phyloP scores from a whole-genome alignment of 2,113 vertebrate genomes.

The Myotis davidii region DNA sequence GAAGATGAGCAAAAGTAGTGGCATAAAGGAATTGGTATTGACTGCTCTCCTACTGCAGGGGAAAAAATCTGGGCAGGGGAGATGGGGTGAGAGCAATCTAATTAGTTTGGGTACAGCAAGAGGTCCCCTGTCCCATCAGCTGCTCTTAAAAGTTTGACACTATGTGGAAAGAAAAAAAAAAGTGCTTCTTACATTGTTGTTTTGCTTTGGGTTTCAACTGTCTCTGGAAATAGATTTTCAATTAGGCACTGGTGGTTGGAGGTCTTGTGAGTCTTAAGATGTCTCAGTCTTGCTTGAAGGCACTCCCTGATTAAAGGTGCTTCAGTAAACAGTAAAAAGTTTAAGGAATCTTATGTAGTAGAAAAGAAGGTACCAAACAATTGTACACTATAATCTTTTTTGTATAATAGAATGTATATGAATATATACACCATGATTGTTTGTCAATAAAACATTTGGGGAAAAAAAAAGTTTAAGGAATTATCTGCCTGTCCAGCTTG shows the following conservation, averaged over 20 bases:
- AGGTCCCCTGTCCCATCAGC: neutral
- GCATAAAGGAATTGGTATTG: neutral
- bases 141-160: conserved; percentile 32
- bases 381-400: neutral
- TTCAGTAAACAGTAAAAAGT: neutral
- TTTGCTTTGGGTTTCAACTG: neutral
- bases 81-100: conserved; percentile 8
- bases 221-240: conserved; percentile 46
- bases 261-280: neutral
- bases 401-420: neutral
- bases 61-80: neutral
- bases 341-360: neutral
- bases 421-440: neutral
- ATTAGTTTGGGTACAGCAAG: neutral
- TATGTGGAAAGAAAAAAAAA: neutral
- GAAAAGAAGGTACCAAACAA: neutral
- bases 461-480: neutral
- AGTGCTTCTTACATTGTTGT: neutral
- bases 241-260: neutral
- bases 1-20: conserved; percentile 63
- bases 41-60: neutral
- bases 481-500: neutral
- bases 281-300: neutral
- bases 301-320: neutral
- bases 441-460: neutral